Percentiles rank a stretch among this genome's conserved stretches.
Conservation (phyloP, 2,113 vertebrate genomes). For the human region GRCh38 chr12:19474001-19474500, state of each 20-base stretch:
- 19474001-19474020: not conserved
- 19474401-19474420: not conserved
- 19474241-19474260: not conserved
- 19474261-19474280: not conserved
- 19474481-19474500: no score
- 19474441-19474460: not conserved
- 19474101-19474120: not conserved
- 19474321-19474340: not conserved
- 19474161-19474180: not conserved
- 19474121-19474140: conserved; percentile 11
- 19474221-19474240: conserved; percentile 39
- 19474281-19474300: not conserved
- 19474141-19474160: not conserved
- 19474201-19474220: not conserved
- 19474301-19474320: not conserved
- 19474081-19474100: not conserved
- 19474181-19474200: not conserved
- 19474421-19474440: not conserved
- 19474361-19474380: not conserved
- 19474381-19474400: not conserved
- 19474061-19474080: not conserved
- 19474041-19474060: not conserved
- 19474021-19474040: not conserved
- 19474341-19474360: not conserved
- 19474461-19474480: no score